phyloP scores from a whole-genome alignment of 2,888 invertebrate species.

The Lacanobia oleracea region DNA sequence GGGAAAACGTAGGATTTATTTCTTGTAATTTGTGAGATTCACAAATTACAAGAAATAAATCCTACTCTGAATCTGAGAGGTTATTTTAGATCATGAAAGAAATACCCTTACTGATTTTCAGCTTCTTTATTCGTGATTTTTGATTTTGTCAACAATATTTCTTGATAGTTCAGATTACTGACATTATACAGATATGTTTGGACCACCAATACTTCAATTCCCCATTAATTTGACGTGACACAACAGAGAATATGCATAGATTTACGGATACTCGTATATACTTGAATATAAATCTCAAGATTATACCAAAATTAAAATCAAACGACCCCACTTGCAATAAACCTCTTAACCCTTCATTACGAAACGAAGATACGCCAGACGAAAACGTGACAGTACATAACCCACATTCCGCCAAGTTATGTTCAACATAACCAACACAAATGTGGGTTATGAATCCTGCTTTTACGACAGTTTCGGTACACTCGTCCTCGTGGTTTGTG shows the following conservation, averaged over 20 bases:
- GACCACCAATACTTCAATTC: neutral
- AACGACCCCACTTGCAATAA: constrained; percentile 26
- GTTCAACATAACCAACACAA: constrained; percentile 58
- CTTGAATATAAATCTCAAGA: neutral
- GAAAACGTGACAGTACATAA: constrained; percentile 68
- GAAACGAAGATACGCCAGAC: constrained; percentile 51
- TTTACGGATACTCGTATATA: neutral
- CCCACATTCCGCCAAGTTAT: constrained; percentile 60
- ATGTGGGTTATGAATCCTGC: constrained; percentile 69
- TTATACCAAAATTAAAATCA: constrained; percentile 29
- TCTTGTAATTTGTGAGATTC: constrained; percentile 4
- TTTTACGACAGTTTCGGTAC: constrained; percentile 71
- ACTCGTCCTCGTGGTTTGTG: constrained; percentile 62
- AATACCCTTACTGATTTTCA: neutral
- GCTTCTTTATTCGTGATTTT: neutral
- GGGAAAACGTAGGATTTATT: constrained; percentile 14
- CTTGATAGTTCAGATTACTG: neutral
- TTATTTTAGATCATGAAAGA: neutral
- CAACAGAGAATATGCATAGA: neutral
- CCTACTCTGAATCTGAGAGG: neutral
- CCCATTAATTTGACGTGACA: neutral
- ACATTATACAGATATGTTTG: neutral
- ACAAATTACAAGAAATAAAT: too few relatives aligned
- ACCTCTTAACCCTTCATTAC: constrained; percentile 51
- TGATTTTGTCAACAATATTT: too few relatives aligned